Evolutionary conservation across 1,140 invertebrate genomes (phyloP).

Genomic region (Bathynomus jamesi): DNA sequence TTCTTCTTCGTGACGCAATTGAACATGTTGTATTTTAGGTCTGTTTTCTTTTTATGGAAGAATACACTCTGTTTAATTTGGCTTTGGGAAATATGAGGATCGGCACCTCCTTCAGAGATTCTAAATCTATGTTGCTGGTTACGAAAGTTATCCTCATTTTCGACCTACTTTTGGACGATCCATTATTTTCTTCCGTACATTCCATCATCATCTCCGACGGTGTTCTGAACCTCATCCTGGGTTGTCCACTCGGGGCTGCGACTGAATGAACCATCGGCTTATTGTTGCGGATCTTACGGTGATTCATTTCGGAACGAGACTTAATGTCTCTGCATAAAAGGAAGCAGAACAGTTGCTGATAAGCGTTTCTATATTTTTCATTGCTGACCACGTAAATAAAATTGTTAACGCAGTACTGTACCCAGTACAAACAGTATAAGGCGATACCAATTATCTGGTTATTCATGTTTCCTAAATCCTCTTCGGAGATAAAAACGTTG

Average conservation of each 20-base stretch:
- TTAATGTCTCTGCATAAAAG: background rate
- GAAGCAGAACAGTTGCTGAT: background rate
- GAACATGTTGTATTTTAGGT: too few species aligned
- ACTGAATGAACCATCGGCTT: background rate
- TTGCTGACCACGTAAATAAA: conserved; percentile 29
- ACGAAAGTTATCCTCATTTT: background rate
- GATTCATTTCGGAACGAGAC: background rate
- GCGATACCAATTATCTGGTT: conserved; percentile 17
- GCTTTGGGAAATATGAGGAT: background rate
- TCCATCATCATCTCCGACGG: background rate
- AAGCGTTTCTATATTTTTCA: background rate
- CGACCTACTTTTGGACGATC: too few species aligned
- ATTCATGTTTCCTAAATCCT: conserved; percentile 1
- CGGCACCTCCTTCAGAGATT: background rate
- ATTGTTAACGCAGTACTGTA: conserved; percentile 33
- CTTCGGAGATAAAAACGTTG: conserved; percentile 18
- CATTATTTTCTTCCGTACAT: too few species aligned
- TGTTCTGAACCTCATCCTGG: background rate
- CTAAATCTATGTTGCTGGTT: background rate
- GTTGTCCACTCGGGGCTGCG: background rate
- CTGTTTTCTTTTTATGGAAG: too few species aligned
- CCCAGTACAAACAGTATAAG: conserved; percentile 32
- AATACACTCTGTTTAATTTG: too few species aligned
- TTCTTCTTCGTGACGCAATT: too few species aligned
- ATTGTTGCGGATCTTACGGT: background rate